phyloP scores from a whole-genome alignment of 2,888 invertebrate genomes.

The Papilio gigon region DNA sequence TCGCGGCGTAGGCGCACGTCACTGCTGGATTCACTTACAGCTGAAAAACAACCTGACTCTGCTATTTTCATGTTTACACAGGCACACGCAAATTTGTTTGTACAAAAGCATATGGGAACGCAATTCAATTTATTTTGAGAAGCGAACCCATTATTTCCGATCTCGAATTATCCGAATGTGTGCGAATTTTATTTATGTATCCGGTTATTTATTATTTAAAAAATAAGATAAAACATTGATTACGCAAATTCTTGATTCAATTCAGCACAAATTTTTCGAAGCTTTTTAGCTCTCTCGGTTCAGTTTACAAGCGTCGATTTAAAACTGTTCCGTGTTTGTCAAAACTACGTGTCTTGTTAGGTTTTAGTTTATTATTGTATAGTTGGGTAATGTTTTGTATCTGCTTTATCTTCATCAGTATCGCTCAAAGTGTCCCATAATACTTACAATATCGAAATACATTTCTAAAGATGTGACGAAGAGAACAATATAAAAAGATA shows the following conservation, averaged over 20 bases:
- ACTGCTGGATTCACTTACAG: constrained; percentile 29
- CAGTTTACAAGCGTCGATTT: not conserved
- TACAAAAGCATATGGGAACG: constrained; percentile 16
- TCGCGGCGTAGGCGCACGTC: constrained; percentile 34
- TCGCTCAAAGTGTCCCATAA: constrained; percentile 40
- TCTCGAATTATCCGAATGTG: constrained; percentile 17
- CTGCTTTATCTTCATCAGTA: constrained; percentile 15
- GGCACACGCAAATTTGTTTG: constrained; percentile 28
- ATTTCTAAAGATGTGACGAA: constrained; percentile 24
- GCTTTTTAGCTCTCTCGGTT: not conserved
- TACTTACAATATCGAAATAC: not conserved
- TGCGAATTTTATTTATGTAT: constrained; percentile 14
- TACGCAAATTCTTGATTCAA: not conserved
- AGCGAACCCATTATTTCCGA: constrained; percentile 14
- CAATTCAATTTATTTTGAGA: constrained; percentile 26
- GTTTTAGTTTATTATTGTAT: not conserved
- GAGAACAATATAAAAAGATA: constrained; percentile 22
- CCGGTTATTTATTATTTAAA: constrained; percentile 45
- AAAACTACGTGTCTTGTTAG: not conserved
- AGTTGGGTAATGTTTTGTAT: constrained; percentile 38
- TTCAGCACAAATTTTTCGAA: not conserved
- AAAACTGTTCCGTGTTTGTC: no score
- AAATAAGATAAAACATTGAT: constrained; percentile 5
- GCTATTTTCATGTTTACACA: constrained; percentile 32
- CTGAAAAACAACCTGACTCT: constrained; percentile 37